Evolutionary conservation across 35 echinoderm and acorn worm genomes (phyloP), one percentile per base, ranked within the genome.

Genomic region (Stichopus chloronotus): DNA sequence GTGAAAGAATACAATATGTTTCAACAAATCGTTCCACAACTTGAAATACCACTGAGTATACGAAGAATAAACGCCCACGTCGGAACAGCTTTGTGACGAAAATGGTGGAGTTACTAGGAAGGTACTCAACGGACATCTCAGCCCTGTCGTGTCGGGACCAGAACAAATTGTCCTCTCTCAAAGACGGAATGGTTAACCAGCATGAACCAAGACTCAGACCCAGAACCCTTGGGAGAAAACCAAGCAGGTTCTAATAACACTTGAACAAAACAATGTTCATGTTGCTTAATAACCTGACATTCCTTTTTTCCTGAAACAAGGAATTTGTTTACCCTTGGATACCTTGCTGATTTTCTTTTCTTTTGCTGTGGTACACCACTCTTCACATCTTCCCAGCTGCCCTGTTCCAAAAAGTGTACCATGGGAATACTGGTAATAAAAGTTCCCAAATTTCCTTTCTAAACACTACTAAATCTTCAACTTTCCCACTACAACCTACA

Each of bases 71-170:
- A 69, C 63, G 63, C 19, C 63, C 63, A 69, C 8, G 63, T 69
- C 63, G 63, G 63, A 69, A 69, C 63, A 69, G 63, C 63, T 69
- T 69, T 69, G 8, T 69, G 63, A 69, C 63, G 63, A 69, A 69
- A 69, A 69, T 69, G n/a, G n/a, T n/a, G 19, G 63, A 19, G 63
- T 69, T 69, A 69, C 63, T 9, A 8, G 8, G 63, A 69, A 69
- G 19, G 63, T 69, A 69, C 63, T 69, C 63, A 69, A 69, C 19
- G 63, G 63, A 69, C 63, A 69, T 69, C 63, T 69, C 19, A 69
- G 63, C 63, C 63, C 63, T 69, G 63, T 69, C 8, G 63, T 69
- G 63, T 69, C 63, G 8, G 63, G 63, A 69, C 63, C 63, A 69
- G 63, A 69, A 69, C 63, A 69, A 19, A 8, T 9, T 69, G 63